These are phyloP conservation scores for Dastarcus helophoroides DNA, from an alignment of 2,888 invertebrate species.

Conservation along the genomic window DNA sequence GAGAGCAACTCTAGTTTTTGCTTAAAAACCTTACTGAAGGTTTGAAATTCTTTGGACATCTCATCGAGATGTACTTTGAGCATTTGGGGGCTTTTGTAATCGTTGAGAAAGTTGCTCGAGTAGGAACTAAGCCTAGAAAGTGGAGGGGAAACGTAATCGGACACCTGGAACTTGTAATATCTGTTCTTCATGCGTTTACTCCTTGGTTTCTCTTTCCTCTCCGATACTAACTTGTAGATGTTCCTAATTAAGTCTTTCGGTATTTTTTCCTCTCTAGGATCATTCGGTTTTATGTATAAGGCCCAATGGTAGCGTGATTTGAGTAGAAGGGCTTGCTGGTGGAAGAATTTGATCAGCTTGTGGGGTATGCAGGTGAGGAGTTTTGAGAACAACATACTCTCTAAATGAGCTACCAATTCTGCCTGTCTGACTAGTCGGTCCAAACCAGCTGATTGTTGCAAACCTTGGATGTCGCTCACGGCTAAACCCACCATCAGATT, in stretches of 20 bases:
- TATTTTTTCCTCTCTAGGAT: slow-evolving; percentile 67
- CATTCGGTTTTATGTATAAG: slow-evolving; percentile 68
- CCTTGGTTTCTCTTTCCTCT: slow-evolving; percentile 49
- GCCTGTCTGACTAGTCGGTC: slow-evolving; percentile 73
- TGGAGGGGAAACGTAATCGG: slow-evolving; percentile 13
- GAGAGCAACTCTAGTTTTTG: slow-evolving; percentile 20
- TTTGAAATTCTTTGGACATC: slow-evolving; percentile 21
- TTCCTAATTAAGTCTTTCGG: slow-evolving; percentile 64
- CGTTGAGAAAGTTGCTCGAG: slow-evolving; percentile 12
- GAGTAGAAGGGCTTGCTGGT: slow-evolving; percentile 63
- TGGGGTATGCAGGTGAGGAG: slow-evolving; percentile 51
- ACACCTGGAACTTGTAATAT: slow-evolving; percentile 6
- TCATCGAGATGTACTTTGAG: slow-evolving; percentile 22
- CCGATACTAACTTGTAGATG: slow-evolving; percentile 63
- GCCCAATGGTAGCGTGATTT: slow-evolving; percentile 62
- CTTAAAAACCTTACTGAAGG: slow-evolving; percentile 21
- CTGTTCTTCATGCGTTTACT: slow-evolving; percentile 35
- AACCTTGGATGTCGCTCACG: slow-evolving; percentile 73
- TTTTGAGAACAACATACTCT: slow-evolving; percentile 71
- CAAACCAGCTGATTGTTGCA: slow-evolving; percentile 67
- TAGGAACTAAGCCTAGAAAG: slow-evolving; percentile 23
- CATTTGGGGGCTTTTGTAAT: slow-evolving; percentile 12
- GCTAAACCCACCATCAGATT: slow-evolving; percentile 77
- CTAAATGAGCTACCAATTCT: slow-evolving; percentile 68
- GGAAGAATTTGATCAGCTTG: slow-evolving; percentile 51